These are phyloP conservation scores for Connochaetes taurinus DNA, from an alignment of 2,113 vertebrate genomes.

Conservation along the genomic window DNA sequence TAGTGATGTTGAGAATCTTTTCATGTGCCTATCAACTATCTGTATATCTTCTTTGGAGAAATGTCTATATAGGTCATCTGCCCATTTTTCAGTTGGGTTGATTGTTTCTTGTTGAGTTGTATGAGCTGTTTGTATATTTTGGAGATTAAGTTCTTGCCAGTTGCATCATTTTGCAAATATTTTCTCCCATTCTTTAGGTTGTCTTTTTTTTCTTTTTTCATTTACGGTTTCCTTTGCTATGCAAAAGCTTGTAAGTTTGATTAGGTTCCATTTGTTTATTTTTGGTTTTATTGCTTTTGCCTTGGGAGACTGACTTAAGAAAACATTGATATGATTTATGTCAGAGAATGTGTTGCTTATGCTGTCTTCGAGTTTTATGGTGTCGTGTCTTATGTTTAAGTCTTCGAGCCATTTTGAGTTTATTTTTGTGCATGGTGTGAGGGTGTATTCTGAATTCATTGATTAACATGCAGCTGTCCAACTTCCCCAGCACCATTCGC, in stretches of 20 bases:
- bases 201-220: background rate
- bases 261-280: background rate
- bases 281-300: background rate
- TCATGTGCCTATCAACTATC: background rate
- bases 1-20: background rate
- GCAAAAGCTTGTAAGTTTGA: background rate
- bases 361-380: background rate
- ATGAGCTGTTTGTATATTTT: background rate
- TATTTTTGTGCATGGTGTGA: background rate
- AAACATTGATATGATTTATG: background rate
- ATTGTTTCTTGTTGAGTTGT: background rate
- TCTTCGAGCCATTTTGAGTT: background rate
- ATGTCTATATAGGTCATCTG: background rate
- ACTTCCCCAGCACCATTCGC: background rate
- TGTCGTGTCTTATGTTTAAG: background rate
- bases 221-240: background rate
- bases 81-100: background rate
- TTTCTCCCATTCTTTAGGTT: background rate
- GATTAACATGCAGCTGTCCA: background rate
- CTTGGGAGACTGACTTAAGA: background rate
- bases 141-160: background rate
- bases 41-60: background rate
- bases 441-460: background rate
- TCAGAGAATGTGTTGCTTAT: background rate
- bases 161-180: background rate